Percentiles rank a stretch among this genome's conserved stretches.
These are phyloP conservation scores for Electrophaes corylata DNA, from an alignment of 2,888 invertebrate species.

Conservation along the genomic window DNA sequence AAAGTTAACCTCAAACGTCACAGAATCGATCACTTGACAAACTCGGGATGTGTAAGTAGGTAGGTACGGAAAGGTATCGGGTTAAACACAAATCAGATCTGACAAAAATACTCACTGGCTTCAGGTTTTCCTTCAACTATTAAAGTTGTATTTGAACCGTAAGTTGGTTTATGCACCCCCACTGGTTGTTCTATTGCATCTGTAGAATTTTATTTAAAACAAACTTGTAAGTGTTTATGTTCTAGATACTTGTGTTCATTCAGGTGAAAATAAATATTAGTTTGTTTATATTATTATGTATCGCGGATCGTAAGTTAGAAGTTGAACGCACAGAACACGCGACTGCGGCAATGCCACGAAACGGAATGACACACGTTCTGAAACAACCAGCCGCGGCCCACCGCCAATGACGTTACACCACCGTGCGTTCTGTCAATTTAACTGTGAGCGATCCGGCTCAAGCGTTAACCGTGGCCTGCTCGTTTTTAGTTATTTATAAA, in stretches of 20 bases:
- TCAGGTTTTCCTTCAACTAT: slow-evolving; percentile 72
- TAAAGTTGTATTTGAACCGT: slow-evolving; percentile 71
- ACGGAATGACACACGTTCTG: slow-evolving; percentile 57
- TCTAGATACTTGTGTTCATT: slow-evolving; percentile 35
- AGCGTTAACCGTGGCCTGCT: slow-evolving; percentile 34
- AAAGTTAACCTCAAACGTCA: slow-evolving; percentile 54
- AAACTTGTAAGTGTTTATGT: slow-evolving; percentile 55
- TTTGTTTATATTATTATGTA: slow-evolving; percentile 44
- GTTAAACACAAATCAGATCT: slow-evolving; percentile 55
- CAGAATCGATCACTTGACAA: slow-evolving; percentile 55
- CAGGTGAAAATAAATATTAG: slow-evolving; percentile 40
- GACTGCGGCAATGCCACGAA: slow-evolving; percentile 57
- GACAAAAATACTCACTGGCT: slow-evolving; percentile 77
- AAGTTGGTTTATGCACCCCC: slow-evolving; percentile 75
- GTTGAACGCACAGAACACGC: slow-evolving; percentile 48
- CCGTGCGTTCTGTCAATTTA: slow-evolving; percentile 65
- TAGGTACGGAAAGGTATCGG: slow-evolving; percentile 45
- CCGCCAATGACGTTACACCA: slow-evolving; percentile 63
- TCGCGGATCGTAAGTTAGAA: slow-evolving; percentile 38
- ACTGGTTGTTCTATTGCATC: slow-evolving; percentile 75
- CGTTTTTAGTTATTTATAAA: not conserved
- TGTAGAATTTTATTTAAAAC: slow-evolving; percentile 77
- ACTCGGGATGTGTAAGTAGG: slow-evolving; percentile 40
- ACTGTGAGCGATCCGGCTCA: slow-evolving; percentile 67
- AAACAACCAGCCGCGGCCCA: slow-evolving; percentile 54